A percentile compares a stretch with the other conserved stretches of the same genome.
phyloP scores from a whole-genome alignment of 2,888 invertebrate species.

The Pemphredon lugubris region DNA sequence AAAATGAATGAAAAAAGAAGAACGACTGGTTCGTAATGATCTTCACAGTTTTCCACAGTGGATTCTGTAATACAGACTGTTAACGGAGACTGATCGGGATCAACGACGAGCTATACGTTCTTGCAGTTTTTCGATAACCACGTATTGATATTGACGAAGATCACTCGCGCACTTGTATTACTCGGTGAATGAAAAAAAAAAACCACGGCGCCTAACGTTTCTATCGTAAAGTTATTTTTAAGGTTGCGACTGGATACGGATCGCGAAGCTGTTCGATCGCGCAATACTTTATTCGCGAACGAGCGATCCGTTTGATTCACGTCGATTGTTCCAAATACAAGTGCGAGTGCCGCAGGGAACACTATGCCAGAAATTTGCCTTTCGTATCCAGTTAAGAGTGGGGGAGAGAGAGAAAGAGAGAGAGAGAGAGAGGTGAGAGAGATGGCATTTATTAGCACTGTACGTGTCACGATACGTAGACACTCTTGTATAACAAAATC shows the following conservation, averaged over 20 bases:
- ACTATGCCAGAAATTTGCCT: too few relatives aligned
- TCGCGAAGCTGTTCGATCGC: not conserved
- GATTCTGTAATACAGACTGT: too few relatives aligned
- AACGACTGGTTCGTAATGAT: too few relatives aligned
- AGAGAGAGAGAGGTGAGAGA: constrained; percentile 3
- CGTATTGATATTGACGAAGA: constrained; percentile 33
- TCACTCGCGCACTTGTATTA: constrained; percentile 6
- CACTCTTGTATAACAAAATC: constrained; percentile 52
- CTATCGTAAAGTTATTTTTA: constrained; percentile 7
- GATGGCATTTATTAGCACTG: constrained; percentile 61
- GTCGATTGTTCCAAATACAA: too few relatives aligned
- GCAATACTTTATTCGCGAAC: not conserved
- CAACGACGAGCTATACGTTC: constrained; percentile 3
- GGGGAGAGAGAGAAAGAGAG: not conserved
- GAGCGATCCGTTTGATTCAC: constrained; percentile 3
- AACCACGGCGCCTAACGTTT: constrained; percentile 27
- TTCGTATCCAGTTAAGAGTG: constrained; percentile 39
- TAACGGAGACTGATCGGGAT: too few relatives aligned
- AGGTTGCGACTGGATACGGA: constrained; percentile 27
- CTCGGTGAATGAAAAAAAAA: constrained; percentile 14
- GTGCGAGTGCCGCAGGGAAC: too few relatives aligned
- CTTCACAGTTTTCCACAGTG: too few relatives aligned
- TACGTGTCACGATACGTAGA: constrained; percentile 56
- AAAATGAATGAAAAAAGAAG: constrained; percentile 4
- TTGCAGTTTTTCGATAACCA: constrained; percentile 6